Conservation (phyloP, 2,797 vertebrate species). For the Crocidura indochinensis region DNA sequence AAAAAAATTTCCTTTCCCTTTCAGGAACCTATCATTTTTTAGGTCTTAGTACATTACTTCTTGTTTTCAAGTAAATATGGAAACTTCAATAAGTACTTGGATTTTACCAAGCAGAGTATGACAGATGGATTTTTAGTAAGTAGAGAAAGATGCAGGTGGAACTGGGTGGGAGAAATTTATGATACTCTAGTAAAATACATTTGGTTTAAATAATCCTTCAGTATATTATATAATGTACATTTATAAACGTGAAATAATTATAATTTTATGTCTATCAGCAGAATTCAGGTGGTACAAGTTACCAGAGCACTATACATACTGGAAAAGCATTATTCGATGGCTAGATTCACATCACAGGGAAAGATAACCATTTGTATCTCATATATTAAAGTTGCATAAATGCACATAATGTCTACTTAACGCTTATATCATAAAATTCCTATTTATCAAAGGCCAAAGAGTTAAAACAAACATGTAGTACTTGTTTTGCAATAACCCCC, state of each 20-base stretch:
- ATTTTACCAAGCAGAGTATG: background rate
- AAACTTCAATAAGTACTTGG: background rate
- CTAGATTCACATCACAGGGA: constrained; percentile 14
- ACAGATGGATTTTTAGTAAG: no score
- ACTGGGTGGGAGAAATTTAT: background rate
- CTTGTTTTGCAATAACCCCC: background rate
- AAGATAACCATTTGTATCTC: background rate
- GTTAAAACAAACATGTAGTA: background rate
- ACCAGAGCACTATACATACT: background rate
- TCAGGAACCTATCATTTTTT: background rate
- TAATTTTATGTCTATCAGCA: constrained; percentile 15
- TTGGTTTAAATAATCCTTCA: background rate
- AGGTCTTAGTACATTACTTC: background rate
- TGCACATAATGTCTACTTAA: background rate
- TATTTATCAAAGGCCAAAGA: constrained; percentile 26
- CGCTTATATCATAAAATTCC: constrained; percentile 18
- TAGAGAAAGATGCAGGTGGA: background rate
- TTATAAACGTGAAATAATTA: background rate
- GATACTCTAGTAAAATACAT: background rate
- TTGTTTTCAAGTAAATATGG: constrained; percentile 12
- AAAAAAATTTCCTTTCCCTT: constrained; percentile 31
- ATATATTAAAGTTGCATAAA: constrained; percentile 2
- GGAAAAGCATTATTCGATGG: background rate
- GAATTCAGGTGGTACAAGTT: background rate
- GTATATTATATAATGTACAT: background rate